Conservation (phyloP, 1,140 invertebrate genomes). For the Hycleus phaleratus region DNA sequence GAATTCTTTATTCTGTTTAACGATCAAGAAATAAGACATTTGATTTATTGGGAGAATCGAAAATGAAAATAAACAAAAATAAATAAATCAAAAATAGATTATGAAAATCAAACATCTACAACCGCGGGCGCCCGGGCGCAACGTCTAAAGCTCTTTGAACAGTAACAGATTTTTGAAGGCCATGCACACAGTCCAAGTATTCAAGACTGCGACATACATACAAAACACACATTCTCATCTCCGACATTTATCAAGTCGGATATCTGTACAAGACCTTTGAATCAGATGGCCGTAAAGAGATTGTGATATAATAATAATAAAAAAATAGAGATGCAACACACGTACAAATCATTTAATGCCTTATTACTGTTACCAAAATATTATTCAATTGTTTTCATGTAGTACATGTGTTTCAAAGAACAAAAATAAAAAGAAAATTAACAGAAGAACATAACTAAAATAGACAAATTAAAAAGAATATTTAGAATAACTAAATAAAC, state of each 20-base stretch:
- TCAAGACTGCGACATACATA: conserved; percentile 45
- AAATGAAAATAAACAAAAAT: too few species aligned
- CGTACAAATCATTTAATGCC: conserved; percentile 13
- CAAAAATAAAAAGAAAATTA: too few species aligned
- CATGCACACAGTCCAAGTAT: conserved; percentile 47
- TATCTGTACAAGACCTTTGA: conserved; percentile 17
- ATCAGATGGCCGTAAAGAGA: neutral
- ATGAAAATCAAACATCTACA: conserved; percentile 1
- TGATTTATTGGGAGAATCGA: too few species aligned
- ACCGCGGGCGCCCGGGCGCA: conserved; percentile 15
- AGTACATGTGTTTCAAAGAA: too few species aligned
- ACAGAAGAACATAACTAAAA: neutral
- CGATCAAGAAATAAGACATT: too few species aligned
- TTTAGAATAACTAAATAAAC: neutral
- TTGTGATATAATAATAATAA: neutral
- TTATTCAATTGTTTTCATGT: too few species aligned
- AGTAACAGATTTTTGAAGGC: conserved; percentile 34
- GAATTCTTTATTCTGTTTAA: too few species aligned
- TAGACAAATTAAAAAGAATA: neutral
- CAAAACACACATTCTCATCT: conserved; percentile 36
- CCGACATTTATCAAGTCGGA: conserved; percentile 15
- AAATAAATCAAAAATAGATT: conserved; percentile 1
- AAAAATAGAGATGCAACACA: conserved; percentile 9
- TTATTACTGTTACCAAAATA: neutral
- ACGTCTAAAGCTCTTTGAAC: conserved; percentile 34